Percentiles rank a stretch among this genome's conserved stretches.
These are phyloP conservation scores for Eidolon helvum DNA, from an alignment of 2,113 vertebrate species.

Conservation along the genomic window DNA sequence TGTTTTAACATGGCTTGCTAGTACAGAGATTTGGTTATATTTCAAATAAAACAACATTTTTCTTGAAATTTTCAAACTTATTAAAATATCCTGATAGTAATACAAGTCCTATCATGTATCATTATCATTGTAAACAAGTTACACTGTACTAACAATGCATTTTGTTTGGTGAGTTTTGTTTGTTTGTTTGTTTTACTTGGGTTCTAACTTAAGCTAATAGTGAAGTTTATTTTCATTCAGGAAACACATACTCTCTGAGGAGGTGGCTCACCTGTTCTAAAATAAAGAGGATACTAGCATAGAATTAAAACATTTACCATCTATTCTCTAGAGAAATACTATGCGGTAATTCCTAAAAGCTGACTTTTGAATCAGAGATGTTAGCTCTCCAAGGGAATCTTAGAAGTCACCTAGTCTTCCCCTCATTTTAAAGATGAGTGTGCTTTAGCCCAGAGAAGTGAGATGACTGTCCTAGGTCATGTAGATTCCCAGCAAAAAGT, in stretches of 20 bases:
- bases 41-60: not conserved
- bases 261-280: not conserved
- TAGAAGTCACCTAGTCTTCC: not conserved
- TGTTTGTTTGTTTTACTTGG: not conserved
- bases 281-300: not conserved
- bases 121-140: not conserved
- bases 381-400: not conserved
- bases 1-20: not conserved
- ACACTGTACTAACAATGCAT: not conserved
- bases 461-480: not conserved
- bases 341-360: not conserved
- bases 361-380: not conserved
- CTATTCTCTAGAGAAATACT: not conserved
- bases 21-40: not conserved
- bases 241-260: not conserved
- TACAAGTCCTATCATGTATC: not conserved
- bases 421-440: not conserved
- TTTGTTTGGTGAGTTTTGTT: not conserved
- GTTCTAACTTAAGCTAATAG: not conserved
- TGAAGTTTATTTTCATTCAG: conserved; percentile 4
- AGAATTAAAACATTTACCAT: not conserved
- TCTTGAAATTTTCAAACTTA: not conserved
- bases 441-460: not conserved
- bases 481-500: not conserved
- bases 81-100: conserved; percentile 1